phyloP scores from a whole-genome alignment of 2,888 invertebrate species.

The Erebia palarica region DNA sequence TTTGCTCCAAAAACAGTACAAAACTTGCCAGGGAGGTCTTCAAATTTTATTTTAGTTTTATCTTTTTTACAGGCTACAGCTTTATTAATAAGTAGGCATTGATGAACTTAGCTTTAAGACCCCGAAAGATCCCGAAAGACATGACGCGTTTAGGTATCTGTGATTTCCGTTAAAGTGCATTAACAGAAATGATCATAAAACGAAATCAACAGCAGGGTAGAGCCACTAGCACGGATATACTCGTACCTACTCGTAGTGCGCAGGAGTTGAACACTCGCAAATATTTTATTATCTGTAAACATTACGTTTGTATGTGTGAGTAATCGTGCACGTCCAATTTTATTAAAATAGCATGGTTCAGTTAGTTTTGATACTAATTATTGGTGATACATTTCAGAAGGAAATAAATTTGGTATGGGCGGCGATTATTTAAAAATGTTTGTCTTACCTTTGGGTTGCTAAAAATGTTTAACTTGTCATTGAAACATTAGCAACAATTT shows the following conservation, averaged over 20 bases:
- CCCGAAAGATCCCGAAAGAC: neutral
- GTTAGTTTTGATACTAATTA: constrained; percentile 29
- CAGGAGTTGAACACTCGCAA: constrained; percentile 74
- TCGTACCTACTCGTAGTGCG: constrained; percentile 59
- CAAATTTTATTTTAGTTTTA: no score
- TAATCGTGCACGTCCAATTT: constrained; percentile 45
- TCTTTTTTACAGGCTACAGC: no score
- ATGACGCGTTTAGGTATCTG: constrained; percentile 20
- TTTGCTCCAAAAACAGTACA: no score
- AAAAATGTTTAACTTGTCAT: no score
- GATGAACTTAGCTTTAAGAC: no score
- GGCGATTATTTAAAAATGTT: no score
- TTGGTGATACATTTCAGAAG: neutral
- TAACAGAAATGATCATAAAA: constrained; percentile 38
- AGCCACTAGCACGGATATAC: constrained; percentile 61
- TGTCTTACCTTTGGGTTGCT: no score
- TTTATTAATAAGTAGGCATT: no score
- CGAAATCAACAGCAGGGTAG: constrained; percentile 47
- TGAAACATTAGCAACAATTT: no score
- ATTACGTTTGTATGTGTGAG: constrained; percentile 40
- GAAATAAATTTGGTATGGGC: no score
- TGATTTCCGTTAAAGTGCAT: constrained; percentile 31
- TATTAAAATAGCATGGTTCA: constrained; percentile 36
- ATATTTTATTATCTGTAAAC: constrained; percentile 76
- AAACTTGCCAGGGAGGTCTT: no score